A percentile compares a stretch with the other conserved stretches of the same genome.
phyloP scores from a whole-genome alignment of 37 sponge, comb jelly and placozoan species.

The Diacarnus erythraeanus region DNA sequence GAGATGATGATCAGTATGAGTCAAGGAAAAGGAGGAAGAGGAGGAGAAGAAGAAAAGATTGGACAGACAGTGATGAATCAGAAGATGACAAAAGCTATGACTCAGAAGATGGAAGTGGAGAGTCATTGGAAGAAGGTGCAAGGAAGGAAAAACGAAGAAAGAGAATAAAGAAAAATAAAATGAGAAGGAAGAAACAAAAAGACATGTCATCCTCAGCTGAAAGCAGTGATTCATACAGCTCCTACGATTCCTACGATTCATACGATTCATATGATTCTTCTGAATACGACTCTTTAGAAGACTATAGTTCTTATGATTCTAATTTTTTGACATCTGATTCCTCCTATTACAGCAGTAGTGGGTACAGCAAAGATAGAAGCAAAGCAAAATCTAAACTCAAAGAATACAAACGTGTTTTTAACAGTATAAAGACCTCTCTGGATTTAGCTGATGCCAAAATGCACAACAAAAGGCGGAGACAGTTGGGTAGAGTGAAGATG shows the following conservation, averaged over 20 bases:
- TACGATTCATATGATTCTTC: slow-evolving; percentile 7
- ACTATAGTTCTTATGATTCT: neutral
- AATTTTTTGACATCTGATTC: neutral
- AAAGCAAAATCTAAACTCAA: neutral
- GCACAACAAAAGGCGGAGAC: neutral
- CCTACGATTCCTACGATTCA: neutral
- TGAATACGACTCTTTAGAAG: neutral
- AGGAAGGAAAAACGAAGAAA: neutral
- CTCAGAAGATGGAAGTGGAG: neutral
- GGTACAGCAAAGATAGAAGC: neutral
- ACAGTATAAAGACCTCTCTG: neutral
- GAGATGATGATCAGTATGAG: neutral
- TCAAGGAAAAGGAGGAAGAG: neutral
- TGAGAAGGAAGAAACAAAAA: neutral
- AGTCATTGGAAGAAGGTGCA: neutral
- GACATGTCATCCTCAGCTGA: neutral
- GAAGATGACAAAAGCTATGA: neutral
- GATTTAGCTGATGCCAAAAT: neutral
- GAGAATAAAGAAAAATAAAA: neutral
- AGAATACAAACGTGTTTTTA: neutral
- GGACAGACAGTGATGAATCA: neutral
- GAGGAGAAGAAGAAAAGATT: neutral
- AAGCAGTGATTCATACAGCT: neutral
- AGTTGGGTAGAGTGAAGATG: neutral
- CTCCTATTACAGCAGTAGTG: neutral